These are phyloP conservation scores for Tineola bisselliella DNA, from an alignment of 2,888 invertebrate genomes.

Conservation along the genomic window DNA sequence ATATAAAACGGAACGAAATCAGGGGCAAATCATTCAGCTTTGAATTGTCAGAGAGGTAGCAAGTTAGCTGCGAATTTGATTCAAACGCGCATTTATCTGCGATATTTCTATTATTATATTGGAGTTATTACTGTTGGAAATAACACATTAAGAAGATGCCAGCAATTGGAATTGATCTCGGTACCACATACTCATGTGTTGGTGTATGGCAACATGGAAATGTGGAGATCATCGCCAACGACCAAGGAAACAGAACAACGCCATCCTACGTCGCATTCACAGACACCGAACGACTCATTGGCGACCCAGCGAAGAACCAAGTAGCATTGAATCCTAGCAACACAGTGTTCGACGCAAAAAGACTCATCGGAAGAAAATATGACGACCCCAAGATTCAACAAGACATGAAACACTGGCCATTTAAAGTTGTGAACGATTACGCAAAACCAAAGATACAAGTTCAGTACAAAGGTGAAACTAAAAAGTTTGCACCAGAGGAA, in stretches of 20 bases:
- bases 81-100: conserved; percentile 13
- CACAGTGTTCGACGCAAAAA: conserved; percentile 83
- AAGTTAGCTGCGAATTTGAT: conserved; percentile 7
- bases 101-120: conserved; percentile 15
- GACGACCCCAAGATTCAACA: conserved; percentile 78
- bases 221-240: conserved; percentile 75
- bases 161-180: conserved; percentile 61
- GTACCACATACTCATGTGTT: conserved; percentile 73
- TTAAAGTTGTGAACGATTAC: conserved; percentile 72
- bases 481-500: conserved; percentile 75
- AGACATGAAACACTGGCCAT: conserved; percentile 87
- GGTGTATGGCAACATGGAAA: conserved; percentile 77
- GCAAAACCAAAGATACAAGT: conserved; percentile 75
- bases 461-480: conserved; percentile 70
- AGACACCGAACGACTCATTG: conserved; percentile 65
- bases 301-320: conserved; percentile 69
- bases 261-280: conserved; percentile 72
- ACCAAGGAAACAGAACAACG: conserved; percentile 68
- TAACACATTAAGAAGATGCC: conserved; percentile 18
- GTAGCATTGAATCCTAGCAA: conserved; percentile 76
- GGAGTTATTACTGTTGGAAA: conserved; percentile 15
- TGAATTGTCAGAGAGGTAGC: conserved; percentile 17
- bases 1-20: conserved; percentile 17
- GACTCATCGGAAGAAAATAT: conserved; percentile 82
- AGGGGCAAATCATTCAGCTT: conserved; percentile 18